Percentiles rank a stretch among this genome's conserved stretches.
Evolutionary conservation across 2,113 vertebrate species (phyloP).

Genomic region (Brienomyrus longianalis): DNA sequence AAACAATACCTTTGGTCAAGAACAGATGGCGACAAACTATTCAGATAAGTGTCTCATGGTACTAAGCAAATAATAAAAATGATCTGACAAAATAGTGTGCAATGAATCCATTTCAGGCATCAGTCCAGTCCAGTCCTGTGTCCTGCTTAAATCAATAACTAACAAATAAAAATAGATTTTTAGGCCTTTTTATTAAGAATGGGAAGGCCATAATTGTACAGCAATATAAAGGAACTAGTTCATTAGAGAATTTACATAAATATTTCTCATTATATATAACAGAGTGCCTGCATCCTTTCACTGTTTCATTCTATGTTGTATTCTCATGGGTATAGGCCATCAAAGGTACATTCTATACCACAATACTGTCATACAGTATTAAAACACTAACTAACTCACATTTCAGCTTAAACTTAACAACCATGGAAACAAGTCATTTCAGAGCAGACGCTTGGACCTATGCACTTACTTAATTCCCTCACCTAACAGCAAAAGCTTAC

Average conservation of each 20-base stretch:
- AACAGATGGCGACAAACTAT: background rate
- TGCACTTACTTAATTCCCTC: background rate
- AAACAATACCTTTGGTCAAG: background rate
- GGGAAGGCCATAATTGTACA: background rate
- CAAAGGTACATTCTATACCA: background rate
- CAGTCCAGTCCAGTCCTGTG: background rate
- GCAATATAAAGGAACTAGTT: background rate
- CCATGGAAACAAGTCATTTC: background rate
- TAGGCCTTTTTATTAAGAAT: background rate
- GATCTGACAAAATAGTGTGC: background rate
- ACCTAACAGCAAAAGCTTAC: background rate
- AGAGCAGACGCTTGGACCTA: background rate
- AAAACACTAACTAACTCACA: background rate
- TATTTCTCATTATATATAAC: background rate
- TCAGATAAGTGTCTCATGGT: background rate
- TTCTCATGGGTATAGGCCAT: background rate
- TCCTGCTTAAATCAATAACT: constrained; percentile 1
- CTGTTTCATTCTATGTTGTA: background rate
- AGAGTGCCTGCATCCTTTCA: background rate
- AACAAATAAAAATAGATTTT: background rate
- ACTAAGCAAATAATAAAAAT: background rate
- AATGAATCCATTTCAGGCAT: background rate
- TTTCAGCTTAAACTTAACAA: background rate
- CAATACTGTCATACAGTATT: background rate
- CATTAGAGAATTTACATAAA: background rate